A percentile compares a stretch with the other conserved stretches of the same genome.
phyloP scores from a whole-genome alignment of 2,888 invertebrate species.

The Chymomyza procnemis region DNA sequence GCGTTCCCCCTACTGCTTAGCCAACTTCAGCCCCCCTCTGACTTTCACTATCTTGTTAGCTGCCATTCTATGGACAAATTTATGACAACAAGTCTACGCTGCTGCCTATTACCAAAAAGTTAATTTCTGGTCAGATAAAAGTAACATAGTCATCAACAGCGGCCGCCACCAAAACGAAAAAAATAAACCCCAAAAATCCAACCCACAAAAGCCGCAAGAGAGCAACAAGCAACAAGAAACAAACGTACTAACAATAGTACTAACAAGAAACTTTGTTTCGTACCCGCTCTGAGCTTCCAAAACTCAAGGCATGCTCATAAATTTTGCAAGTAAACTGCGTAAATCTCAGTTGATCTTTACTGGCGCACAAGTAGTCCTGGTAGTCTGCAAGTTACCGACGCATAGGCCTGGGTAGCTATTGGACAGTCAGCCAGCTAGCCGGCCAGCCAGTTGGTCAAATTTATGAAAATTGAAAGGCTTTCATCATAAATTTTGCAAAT shows the following conservation, averaged over 20 bases:
- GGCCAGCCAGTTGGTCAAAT: slow-evolving; percentile 12
- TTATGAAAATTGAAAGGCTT: slow-evolving; percentile 56
- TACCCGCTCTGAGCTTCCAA: background rate
- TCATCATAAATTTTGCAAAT: slow-evolving; percentile 51
- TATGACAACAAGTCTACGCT: slow-evolving; percentile 23
- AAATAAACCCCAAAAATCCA: too few relatives aligned
- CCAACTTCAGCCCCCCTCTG: background rate
- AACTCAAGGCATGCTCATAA: slow-evolving; percentile 35
- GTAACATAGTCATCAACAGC: slow-evolving; percentile 44
- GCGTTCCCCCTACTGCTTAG: background rate
- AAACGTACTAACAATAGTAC: background rate
- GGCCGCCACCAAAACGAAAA: slow-evolving; percentile 1
- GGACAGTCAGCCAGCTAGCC: background rate
- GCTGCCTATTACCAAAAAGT: slow-evolving; percentile 33
- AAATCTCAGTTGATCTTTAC: slow-evolving; percentile 45
- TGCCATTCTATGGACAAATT: slow-evolving; percentile 36
- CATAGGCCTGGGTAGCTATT: slow-evolving; percentile 7
- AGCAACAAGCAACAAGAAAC: background rate
- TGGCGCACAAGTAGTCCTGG: background rate
- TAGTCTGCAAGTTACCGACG: background rate
- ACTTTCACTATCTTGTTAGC: slow-evolving; percentile 18
- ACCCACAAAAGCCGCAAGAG: slow-evolving; percentile 5
- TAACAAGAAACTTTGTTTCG: slow-evolving; percentile 4
- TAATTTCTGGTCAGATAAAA: slow-evolving; percentile 48
- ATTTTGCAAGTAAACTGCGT: slow-evolving; percentile 50